These are phyloP conservation scores for Pinna nobilis DNA, from an alignment of 1,140 invertebrate species.

Conservation along the genomic window DNA sequence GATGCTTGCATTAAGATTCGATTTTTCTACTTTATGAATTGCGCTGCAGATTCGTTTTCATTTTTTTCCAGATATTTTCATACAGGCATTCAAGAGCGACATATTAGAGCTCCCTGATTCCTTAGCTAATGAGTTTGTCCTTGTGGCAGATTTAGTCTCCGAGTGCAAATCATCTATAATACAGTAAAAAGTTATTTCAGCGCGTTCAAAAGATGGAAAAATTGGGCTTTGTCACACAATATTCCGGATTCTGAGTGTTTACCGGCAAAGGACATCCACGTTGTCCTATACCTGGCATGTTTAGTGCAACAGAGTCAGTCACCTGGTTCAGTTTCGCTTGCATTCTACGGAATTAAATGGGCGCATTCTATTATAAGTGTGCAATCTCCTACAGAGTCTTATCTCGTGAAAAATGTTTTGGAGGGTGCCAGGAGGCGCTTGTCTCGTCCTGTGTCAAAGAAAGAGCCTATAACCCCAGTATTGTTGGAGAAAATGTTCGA, in stretches of 20 bases:
- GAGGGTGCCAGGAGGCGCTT: not conserved
- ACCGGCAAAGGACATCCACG: constrained; percentile 22
- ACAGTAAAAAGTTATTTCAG: not conserved
- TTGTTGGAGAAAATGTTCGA: not conserved
- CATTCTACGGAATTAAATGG: constrained; percentile 35
- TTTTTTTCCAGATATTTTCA: not conserved
- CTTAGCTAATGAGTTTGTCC: constrained; percentile 1
- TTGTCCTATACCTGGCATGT: constrained; percentile 23
- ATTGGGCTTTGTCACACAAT: not conserved
- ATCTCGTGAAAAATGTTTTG: not conserved
- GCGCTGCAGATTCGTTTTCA: not conserved
- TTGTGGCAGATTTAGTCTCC: not conserved
- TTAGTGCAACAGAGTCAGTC: constrained; percentile 6
- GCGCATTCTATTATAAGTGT: constrained; percentile 9
- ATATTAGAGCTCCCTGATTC: not conserved
- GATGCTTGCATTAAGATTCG: not conserved
- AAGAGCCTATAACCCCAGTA: not conserved
- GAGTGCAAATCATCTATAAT: not conserved
- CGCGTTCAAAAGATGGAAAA: constrained; percentile 21
- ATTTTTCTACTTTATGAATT: not conserved
- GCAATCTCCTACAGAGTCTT: not conserved
- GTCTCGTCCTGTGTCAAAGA: not conserved
- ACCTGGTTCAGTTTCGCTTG: constrained; percentile 11
- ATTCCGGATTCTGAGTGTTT: constrained; percentile 9
- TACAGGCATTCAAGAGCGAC: not conserved